Percentiles rank a stretch among this genome's conserved stretches.
Conservation (phyloP, 1,140 invertebrate genomes). For the Cardiocondyla obscurior region DNA sequence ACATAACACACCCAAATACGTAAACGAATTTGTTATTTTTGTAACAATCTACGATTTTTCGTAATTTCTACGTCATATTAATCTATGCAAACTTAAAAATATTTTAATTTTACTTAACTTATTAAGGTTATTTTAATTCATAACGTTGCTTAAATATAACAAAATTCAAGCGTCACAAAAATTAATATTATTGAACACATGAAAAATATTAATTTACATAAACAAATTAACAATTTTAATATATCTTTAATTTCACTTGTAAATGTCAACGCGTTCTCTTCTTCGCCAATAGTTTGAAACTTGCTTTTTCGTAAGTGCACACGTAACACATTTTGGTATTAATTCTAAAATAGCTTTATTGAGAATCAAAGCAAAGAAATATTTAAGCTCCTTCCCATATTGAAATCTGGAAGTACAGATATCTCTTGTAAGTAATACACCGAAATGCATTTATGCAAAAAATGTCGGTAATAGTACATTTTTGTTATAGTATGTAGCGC, state of each 20-base stretch:
- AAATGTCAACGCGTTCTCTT: constrained; percentile 38
- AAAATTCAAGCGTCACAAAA: constrained; percentile 23
- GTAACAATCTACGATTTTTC: not conserved
- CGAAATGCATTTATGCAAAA: constrained; percentile 63
- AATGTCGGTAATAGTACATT: constrained; percentile 42
- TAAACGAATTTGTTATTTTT: too few relatives aligned
- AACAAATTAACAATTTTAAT: constrained; percentile 26
- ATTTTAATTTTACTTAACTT: too few relatives aligned
- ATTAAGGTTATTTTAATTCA: constrained; percentile 28
- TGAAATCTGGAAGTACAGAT: constrained; percentile 72
- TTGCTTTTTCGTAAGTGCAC: constrained; percentile 19
- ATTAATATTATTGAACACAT: not conserved
- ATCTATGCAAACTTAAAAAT: constrained; percentile 18
- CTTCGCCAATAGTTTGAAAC: constrained; percentile 62
- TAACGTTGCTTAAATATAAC: constrained; percentile 8
- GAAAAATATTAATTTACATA: constrained; percentile 15
- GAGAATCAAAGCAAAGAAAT: constrained; percentile 71
- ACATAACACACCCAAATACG: too few relatives aligned
- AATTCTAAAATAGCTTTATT: constrained; percentile 29
- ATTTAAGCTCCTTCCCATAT: constrained; percentile 69
- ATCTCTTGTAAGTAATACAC: constrained; percentile 71
- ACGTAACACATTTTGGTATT: constrained; percentile 48
- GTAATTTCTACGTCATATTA: constrained; percentile 1
- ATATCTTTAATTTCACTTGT: not conserved
- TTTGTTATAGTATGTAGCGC: constrained; percentile 53